Percentiles rank a stretch among this genome's conserved stretches.
phyloP scores from a whole-genome alignment of 2,797 vertebrate genomes.

The Muscicapa comitata region DNA sequence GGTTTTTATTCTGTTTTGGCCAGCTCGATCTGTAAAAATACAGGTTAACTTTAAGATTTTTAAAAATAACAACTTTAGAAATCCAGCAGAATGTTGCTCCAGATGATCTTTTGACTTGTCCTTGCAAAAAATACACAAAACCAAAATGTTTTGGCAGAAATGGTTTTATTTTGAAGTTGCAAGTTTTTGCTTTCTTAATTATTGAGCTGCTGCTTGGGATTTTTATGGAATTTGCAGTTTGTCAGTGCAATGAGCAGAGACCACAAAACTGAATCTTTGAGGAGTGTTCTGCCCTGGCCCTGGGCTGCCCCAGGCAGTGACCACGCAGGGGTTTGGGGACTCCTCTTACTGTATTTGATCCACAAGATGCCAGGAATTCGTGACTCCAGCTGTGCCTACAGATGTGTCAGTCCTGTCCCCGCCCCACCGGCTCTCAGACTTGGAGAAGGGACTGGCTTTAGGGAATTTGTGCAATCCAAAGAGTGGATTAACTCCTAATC shows the following conservation, averaged over 20 bases:
- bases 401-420: not conserved
- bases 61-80: not conserved
- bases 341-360: not conserved
- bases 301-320: not conserved
- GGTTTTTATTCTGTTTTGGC: not conserved
- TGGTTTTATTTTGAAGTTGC: not conserved
- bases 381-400: not conserved
- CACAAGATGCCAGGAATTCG: not conserved
- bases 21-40: not conserved
- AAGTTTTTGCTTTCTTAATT: not conserved
- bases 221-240: not conserved
- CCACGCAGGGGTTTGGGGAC: accelerated
- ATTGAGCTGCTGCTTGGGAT: not conserved
- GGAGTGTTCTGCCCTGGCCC: not conserved
- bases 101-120: not conserved
- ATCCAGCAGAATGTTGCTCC: not conserved
- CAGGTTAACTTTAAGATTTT: not conserved
- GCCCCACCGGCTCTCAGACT: accelerated
- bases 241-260: not conserved
- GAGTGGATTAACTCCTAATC: not conserved
- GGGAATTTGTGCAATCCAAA: not conserved
- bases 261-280: accelerated
- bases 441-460: not conserved
- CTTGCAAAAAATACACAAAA: not conserved
- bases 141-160: not conserved